These are phyloP conservation scores for Coelinius sp. DNA, from an alignment of 2,888 invertebrate species.

Conservation along the genomic window DNA sequence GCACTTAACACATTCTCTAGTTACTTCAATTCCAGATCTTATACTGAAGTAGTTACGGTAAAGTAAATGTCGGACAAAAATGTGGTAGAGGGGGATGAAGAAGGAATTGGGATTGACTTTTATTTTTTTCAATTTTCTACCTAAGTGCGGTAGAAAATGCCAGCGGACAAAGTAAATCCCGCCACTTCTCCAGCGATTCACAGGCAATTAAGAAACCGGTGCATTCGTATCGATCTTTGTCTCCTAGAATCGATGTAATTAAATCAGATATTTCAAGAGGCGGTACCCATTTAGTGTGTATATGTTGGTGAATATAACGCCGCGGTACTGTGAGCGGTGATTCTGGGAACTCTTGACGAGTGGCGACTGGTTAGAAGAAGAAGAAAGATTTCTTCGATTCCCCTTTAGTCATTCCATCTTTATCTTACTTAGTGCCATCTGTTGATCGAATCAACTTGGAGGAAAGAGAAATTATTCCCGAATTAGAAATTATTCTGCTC, in stretches of 20 bases:
- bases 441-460: not conserved
- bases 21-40: conserved; percentile 12
- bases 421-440: conserved; percentile 12
- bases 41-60: conserved; percentile 23
- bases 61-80: conserved; percentile 13
- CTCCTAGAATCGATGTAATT: conserved; percentile 67
- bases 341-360: conserved; percentile 58
- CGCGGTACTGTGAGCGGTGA: conserved; percentile 39
- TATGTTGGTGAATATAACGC: conserved; percentile 15
- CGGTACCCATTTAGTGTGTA: conserved; percentile 61
- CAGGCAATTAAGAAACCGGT: conserved; percentile 63
- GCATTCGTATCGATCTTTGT: conserved; percentile 65
- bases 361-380: conserved; percentile 55
- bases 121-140: not conserved
- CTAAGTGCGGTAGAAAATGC: conserved; percentile 29
- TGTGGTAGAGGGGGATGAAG: not conserved
- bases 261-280: conserved; percentile 66
- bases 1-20: conserved; percentile 10
- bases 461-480: not conserved
- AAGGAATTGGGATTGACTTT: conserved; percentile 2
- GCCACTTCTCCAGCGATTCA: conserved; percentile 28
- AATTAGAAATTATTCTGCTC: not conserved
- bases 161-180: conserved; percentile 23
- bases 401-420: conserved; percentile 33
- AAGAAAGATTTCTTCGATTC: conserved; percentile 50